Conservation (phyloP, 2,113 vertebrate genomes). For the Pica pica region DNA sequence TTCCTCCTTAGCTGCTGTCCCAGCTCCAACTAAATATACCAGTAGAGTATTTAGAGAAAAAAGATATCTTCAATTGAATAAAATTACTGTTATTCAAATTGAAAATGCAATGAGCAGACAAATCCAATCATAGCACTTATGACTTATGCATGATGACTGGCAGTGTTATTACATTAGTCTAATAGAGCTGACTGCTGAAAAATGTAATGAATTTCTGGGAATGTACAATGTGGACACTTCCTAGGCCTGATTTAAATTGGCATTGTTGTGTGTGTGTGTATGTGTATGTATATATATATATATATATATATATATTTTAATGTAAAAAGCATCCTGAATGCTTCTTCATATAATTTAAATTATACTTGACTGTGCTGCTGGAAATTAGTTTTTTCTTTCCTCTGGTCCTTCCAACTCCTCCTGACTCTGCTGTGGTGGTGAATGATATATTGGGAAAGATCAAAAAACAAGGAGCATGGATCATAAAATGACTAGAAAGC, state of each 20-base stretch:
- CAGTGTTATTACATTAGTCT: slow-evolving; percentile 25
- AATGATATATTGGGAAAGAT: background rate
- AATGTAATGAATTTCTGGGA: slow-evolving; percentile 10
- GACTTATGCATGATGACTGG: slow-evolving; percentile 28
- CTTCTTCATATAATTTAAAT: background rate
- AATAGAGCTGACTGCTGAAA: slow-evolving; percentile 23
- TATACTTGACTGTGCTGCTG: background rate
- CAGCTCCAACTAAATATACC: background rate
- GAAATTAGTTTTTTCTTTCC: background rate
- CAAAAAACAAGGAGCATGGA: accelerated
- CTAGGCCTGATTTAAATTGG: background rate
- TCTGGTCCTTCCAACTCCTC: background rate
- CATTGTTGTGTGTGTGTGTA: background rate
- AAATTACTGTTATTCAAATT: slow-evolving; percentile 5
- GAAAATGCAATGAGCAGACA: slow-evolving; percentile 17
- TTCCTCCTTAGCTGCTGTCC: background rate
- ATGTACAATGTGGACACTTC: background rate
- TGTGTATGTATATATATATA: background rate
- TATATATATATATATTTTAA: background rate
- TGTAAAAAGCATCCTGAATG: background rate
- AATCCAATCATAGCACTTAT: slow-evolving; percentile 39
- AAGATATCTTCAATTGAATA: slow-evolving; percentile 33
- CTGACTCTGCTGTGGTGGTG: background rate
- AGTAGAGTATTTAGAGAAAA: slow-evolving; percentile 6
- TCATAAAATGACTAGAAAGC: background rate